Percentiles rank a stretch among this genome's conserved stretches.
phyloP scores from a whole-genome alignment of 2,113 vertebrate genomes.

The Mesembrinibis cayennensis region DNA sequence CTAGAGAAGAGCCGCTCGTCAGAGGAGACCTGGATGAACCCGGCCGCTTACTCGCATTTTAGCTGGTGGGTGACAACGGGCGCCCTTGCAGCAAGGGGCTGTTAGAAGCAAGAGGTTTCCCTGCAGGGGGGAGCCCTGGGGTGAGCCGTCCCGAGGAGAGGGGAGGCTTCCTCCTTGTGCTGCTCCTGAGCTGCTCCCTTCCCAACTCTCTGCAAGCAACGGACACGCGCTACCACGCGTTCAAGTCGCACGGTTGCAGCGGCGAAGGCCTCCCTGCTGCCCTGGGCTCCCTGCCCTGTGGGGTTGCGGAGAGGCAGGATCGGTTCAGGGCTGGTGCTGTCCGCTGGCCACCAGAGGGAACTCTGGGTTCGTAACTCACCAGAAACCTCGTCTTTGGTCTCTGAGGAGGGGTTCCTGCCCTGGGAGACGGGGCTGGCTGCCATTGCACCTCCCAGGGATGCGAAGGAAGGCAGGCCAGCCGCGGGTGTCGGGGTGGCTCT shows the following conservation, averaged over 20 bases:
- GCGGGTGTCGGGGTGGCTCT: not conserved
- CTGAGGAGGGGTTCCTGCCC: not conserved
- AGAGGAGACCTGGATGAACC: not conserved
- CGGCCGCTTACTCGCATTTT: rapidly evolving
- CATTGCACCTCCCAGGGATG: too few relatives aligned
- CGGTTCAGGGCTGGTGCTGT: not conserved
- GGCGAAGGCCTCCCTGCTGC: not conserved
- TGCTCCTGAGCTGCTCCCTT: not conserved
- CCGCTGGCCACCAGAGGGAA: not conserved
- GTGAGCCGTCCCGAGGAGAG: rapidly evolving
- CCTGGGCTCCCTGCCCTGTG: too few relatives aligned
- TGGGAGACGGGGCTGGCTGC: not conserved
- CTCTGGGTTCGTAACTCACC: not conserved
- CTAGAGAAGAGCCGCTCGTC: rapidly evolving
- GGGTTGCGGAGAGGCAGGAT: not conserved
- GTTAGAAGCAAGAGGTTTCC: not conserved
- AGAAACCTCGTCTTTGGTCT: rapidly evolving
- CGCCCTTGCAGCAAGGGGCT: not conserved
- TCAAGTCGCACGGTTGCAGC: rapidly evolving
- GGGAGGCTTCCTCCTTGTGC: not conserved
- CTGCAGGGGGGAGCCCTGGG: not conserved
- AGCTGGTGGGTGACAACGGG: not conserved
- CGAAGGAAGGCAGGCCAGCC: too few relatives aligned
- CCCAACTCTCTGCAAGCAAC: rapidly evolving
- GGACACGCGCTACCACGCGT: rapidly evolving